These are phyloP conservation scores for Esox lucius DNA, from an alignment of 2,797 vertebrate genomes.

Conservation along the genomic window DNA sequence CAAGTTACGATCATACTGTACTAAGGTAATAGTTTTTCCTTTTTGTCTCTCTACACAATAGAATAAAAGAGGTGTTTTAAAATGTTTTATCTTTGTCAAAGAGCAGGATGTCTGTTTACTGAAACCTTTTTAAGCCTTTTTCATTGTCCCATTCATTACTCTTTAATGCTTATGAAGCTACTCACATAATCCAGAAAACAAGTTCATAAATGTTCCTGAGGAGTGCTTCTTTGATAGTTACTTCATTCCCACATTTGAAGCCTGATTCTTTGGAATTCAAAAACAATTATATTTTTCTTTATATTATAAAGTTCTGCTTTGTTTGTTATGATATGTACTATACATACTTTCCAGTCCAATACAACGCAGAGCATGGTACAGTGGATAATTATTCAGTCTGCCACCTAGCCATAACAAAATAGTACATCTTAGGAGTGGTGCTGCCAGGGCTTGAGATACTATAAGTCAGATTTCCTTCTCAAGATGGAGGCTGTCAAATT, in stretches of 20 bases:
- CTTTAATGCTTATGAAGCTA: conserved; percentile 37
- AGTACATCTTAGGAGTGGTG: conserved; percentile 7
- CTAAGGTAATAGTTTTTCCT: too few relatives aligned
- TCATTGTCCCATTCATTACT: conserved; percentile 38
- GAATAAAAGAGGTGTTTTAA: too few relatives aligned
- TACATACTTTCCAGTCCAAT: not conserved
- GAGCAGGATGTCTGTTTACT: conserved; percentile 48
- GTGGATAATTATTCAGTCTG: conserved; percentile 39
- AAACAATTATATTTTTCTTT: not conserved
- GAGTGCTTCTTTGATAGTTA: not conserved
- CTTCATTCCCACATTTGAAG: conserved; percentile 2
- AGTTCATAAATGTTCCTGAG: conserved; percentile 13
- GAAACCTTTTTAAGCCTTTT: conserved; percentile 17
- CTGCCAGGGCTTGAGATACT: conserved; percentile 12
- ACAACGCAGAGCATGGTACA: conserved; percentile 11
- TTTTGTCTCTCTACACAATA: too few relatives aligned
- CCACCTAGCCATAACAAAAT: conserved; percentile 45
- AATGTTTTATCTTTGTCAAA: conserved; percentile 38
- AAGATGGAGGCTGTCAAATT: conserved; percentile 15
- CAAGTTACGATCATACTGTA: too few relatives aligned
- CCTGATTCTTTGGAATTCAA: not conserved
- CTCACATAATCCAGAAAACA: conserved; percentile 36
- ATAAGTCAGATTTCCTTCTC: conserved; percentile 1
- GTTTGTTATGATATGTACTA: not conserved
- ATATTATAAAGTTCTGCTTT: not conserved